Evolutionary conservation across 1,140 invertebrate species (phyloP), one percentile per base, ranked within the genome.

Genomic region (Vanessa tameamea): DNA sequence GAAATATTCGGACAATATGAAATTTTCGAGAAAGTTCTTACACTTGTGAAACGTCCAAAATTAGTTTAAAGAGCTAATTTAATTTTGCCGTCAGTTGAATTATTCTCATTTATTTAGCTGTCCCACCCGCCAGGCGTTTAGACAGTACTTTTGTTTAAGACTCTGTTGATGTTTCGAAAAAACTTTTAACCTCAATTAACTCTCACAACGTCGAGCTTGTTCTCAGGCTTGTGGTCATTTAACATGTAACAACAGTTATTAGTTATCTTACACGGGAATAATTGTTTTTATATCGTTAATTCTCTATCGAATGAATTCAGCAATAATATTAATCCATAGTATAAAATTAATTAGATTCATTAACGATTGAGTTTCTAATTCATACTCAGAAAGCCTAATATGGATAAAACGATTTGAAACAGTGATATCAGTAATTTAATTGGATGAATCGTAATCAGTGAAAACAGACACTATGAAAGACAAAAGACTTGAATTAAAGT

Each of bases 401-500:
- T 64, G 63, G 23, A 69, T 6, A 69, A 15, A 43, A 68, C 51
- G 37, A 37, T 61, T 31, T 37, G 12, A 65, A 47, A 31, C 68
- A 70, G 67, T 69, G 59, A 69, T 16, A 69, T 26, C 16, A 26
- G 20, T 5, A 53, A 9, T 57, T 57, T 57, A 48, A 47, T 65
- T 65, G 63, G 64, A 59, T 16, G 43, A n/a, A 26, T 68, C 43
- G 66, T 53, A 55, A 47, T 68, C 9, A 51, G 66, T 61, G 64
- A 67, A 73, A 65, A 64, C 20, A 53, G 26, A 66, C 74, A 86
- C 71, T 71, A 92, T 92, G 91, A 92, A 87, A 84, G 87, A 92
- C 73, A 92, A 92, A 85, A 89, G 87, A 84, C 78, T 92, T 37
- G 89, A 92, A 85, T 77, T 92, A 43, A 92, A 87, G 61, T 78